Percentiles rank a stretch among this genome's conserved stretches.
Conservation (phyloP, 2,113 vertebrate genomes). For the Gnathonemus echidnorhynchus region DNA sequence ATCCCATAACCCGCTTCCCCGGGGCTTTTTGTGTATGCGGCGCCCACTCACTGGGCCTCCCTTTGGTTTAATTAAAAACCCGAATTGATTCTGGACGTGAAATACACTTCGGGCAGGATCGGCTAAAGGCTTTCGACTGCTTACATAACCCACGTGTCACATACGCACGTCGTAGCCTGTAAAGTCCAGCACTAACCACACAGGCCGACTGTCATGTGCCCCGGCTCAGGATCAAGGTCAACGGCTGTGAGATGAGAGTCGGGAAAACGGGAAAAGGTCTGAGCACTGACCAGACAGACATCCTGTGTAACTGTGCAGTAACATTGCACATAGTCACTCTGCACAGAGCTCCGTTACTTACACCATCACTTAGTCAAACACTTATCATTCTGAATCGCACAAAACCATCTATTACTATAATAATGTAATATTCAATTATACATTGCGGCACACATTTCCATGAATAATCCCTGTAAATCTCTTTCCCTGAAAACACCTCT, state of each 20-base stretch:
- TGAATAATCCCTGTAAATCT: neutral
- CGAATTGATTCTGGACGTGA: neutral
- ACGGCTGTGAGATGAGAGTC: neutral
- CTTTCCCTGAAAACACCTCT: neutral
- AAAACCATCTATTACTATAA: neutral
- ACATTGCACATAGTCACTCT: neutral
- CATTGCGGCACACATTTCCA: neutral
- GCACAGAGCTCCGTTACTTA: neutral
- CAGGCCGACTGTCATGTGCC: neutral
- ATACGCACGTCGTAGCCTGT: neutral
- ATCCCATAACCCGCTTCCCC: slow-evolving; percentile 47
- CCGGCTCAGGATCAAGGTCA: neutral
- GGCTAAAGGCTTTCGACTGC: neutral
- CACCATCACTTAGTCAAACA: neutral
- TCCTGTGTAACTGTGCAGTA: neutral
- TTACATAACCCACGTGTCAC: neutral
- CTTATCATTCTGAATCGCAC: neutral
- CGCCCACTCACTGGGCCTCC: neutral
- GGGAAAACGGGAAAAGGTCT: neutral
- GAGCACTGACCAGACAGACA: neutral
- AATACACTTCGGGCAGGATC: neutral
- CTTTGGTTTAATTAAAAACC: neutral
- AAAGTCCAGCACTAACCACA: neutral
- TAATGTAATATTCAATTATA: neutral
- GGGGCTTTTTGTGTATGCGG: neutral